Conservation (phyloP, 2,797 vertebrate genomes). For the Vireo griseus region DNA sequence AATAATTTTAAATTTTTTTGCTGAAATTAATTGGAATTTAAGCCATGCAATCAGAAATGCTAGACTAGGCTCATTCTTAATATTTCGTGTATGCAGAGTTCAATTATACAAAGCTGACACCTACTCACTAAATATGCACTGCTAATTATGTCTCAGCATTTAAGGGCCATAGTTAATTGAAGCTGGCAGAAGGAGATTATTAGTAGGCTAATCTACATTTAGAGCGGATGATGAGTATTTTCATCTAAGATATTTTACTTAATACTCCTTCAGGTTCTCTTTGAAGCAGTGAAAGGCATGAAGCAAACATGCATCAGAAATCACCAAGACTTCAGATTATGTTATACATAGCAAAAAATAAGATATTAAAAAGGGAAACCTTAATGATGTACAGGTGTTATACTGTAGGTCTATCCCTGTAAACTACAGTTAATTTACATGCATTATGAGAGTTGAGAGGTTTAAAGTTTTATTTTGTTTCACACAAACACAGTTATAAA, state of each 20-base stretch:
- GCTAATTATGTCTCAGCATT: slow-evolving; percentile 33
- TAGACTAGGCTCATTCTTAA: neutral
- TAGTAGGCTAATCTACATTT: slow-evolving; percentile 44
- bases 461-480: neutral
- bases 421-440: neutral
- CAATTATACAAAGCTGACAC: neutral
- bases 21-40: neutral
- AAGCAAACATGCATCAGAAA: neutral
- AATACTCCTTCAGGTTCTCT: slow-evolving; percentile 6
- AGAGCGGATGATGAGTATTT: slow-evolving; percentile 41
- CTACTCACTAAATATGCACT: neutral
- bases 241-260: slow-evolving; percentile 20
- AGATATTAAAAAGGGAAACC: neutral
- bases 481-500: neutral
- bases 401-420: accelerated
- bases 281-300: neutral
- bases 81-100: neutral
- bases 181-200: slow-evolving; percentile 32
- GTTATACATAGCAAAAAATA: neutral
- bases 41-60: neutral
- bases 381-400: neutral
- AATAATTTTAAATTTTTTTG: accelerated
- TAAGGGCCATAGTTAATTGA: slow-evolving; percentile 1
- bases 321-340: neutral
- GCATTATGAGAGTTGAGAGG: neutral